Base-by-base conservation (phyloP, 1,140 invertebrate species). In the Maconellicoccus hirsutus region DNA sequence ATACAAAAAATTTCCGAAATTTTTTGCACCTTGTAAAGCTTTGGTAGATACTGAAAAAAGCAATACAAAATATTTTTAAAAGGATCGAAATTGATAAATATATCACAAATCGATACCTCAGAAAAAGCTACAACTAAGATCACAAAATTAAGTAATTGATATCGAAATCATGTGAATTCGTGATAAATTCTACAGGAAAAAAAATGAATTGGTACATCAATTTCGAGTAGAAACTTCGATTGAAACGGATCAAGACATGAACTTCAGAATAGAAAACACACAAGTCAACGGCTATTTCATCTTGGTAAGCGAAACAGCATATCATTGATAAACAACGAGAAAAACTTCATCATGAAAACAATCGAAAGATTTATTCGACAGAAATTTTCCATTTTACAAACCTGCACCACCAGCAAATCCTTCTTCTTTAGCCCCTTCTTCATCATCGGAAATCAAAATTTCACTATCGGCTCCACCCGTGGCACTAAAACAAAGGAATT, bases 11-110 rank as follows among this genome's bases (percentile, higher is more conserved):
- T 87, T 95, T 75, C 94, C 94, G 78, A 96, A 89, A 77, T 85
- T 93, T 84, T 91, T 96, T 78, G 92, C 93, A 27, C 92, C 90
- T 74, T 91, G 91, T 73, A 94, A 83, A 70, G 93, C 93, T 83
- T 95, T 95, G 75, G 89, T 92, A 74, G 72, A 72, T 21, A 74
- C 73, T 74, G 25, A 33, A 72, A 71, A 66, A 16, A 22, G 25
- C 21, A 22, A 23, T 23, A 23, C 16, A 66, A 66, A 66, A 23
- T 66, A 7, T 6, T 59, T 14, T 25, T 6, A 3, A 23, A 2
- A 66, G 19, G 6, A 66, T 10, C 61, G 2, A 66, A 66, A 26
- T 7, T 59, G 16, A 66, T 8, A 6, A n/a, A n/a, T n/a, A 61
- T 25, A 23, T 66, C 61, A 66, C 22, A 66, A 16, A 33, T 33